These are phyloP conservation scores for Agrilus planipennis DNA, from an alignment of 1,140 invertebrate species.

Conservation along the genomic window DNA sequence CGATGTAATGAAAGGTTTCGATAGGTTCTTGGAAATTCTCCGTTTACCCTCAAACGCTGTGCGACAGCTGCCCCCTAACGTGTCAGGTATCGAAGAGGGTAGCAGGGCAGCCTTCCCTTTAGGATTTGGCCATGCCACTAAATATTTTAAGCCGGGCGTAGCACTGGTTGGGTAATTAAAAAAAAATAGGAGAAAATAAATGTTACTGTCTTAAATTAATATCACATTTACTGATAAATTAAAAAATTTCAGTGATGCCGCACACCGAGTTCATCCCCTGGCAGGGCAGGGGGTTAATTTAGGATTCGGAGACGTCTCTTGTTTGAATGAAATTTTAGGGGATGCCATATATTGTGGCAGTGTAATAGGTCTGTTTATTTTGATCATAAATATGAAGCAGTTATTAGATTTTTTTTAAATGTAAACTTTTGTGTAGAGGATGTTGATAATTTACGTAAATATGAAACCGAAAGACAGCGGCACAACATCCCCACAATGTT, in stretches of 20 bases:
- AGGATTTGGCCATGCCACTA: constrained; percentile 76
- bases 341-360: constrained; percentile 61
- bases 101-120: constrained; percentile 85
- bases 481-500: constrained; percentile 82
- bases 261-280: constrained; percentile 80
- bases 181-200: constrained; percentile 59
- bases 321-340: constrained; percentile 55
- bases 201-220: too few species aligned
- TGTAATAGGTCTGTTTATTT: constrained; percentile 47
- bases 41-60: constrained; percentile 36
- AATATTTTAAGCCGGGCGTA: constrained; percentile 63
- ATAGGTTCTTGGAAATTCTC: constrained; percentile 35
- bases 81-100: constrained; percentile 46
- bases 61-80: constrained; percentile 66
- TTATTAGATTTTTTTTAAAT: too few species aligned
- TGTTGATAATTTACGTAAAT: constrained; percentile 58
- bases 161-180: constrained; percentile 80
- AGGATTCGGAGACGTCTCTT: constrained; percentile 84
- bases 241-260: constrained; percentile 66
- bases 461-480: constrained; percentile 73
- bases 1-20: constrained; percentile 41
- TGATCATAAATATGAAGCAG: too few species aligned
- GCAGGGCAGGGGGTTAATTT: constrained; percentile 97
- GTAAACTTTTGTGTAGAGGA: constrained; percentile 38
- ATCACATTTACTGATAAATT: too few species aligned